Percentiles rank a stretch among this genome's conserved stretches.
These are phyloP conservation scores for Malurus melanocephalus DNA, from an alignment of 2,113 vertebrate genomes.

Conservation along the genomic window DNA sequence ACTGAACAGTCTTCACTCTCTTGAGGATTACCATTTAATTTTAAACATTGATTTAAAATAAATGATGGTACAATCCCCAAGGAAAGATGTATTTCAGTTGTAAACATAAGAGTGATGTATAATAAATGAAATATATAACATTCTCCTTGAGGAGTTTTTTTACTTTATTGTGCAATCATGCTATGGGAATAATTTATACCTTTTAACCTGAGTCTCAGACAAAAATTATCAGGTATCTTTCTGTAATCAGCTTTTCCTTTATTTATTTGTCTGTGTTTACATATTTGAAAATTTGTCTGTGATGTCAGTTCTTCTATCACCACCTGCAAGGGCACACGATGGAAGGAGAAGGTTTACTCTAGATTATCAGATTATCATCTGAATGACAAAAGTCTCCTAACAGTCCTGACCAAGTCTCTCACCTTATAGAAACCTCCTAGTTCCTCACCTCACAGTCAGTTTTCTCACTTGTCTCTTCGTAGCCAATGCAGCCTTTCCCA, in stretches of 20 bases:
- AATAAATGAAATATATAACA: slow-evolving; percentile 66
- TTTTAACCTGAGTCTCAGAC: slow-evolving; percentile 19
- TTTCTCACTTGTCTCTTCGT: background rate
- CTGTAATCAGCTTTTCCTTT: slow-evolving; percentile 42
- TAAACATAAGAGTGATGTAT: slow-evolving; percentile 64
- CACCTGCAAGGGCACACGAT: background rate
- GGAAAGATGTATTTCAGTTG: slow-evolving; percentile 65
- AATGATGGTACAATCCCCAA: slow-evolving; percentile 70
- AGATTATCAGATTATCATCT: background rate
- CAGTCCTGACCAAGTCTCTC: background rate
- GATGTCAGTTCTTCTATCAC: background rate
- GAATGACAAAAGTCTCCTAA: background rate
- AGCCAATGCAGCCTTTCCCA: background rate
- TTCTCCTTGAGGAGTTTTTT: slow-evolving; percentile 58
- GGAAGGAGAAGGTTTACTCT: background rate
- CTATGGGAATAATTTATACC: slow-evolving; percentile 43
- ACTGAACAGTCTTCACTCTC: slow-evolving; percentile 54
- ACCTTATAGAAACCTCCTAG: background rate
- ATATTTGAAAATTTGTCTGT: background rate
- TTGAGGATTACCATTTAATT: slow-evolving; percentile 76
- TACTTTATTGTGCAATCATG: slow-evolving; percentile 22
- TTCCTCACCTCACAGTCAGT: background rate
- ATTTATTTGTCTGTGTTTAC: slow-evolving; percentile 27
- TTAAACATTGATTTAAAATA: slow-evolving; percentile 80
- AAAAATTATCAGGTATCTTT: slow-evolving; percentile 1